Base-by-base conservation (phyloP, 1,140 invertebrate species). In the Lamellibrachia luymesi region DNA sequence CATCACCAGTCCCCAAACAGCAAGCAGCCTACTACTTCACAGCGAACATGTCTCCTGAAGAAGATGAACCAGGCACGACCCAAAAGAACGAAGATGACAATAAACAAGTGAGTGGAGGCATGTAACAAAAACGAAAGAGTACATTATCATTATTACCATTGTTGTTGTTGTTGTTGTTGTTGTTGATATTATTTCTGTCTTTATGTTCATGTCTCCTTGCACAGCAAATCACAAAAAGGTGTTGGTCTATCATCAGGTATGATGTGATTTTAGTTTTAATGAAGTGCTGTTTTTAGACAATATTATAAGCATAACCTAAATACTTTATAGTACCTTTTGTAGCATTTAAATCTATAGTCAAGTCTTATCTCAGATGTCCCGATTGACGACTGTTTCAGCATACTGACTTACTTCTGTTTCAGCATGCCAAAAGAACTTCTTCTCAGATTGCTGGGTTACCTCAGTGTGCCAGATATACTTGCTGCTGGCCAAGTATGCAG, bases 401-500 rank as follows among this genome's bases (percentile, higher is more conserved):
- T 80, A 80, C 17, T 80, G 64, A 10, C 64, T 80, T 80, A 22
- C 64, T 2, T 13, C 13, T 56, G 64, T 91, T 91, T n/a, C 90
- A 91, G 90, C 8, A 8, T 91, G 8, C 90, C 90, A 38, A 22
- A 4, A 13, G 90, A 91, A 91, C 90, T 91, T 22, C 38, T 91
- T 13, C 90, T 91, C 2, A 13, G 50, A 22, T 4, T 91, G 22
- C 27, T 91, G 17, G 50, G 90, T 51, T 91, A 91, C n/a, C 50
- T 91, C 10, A 91, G 5, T 91, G 49, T 51, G 50, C 90, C 38
- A 51, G 90, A 91, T 27, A 13, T 91, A 51, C 90, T 91, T 8
- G 50, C 49, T 51, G 38, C 13, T 91, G 90, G 90, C 38, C 38
- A 51, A 91, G 90, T 91, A 51, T 91, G 90, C 90, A 91, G 50